Conservation (phyloP, 2,113 vertebrate genomes). For the Tenrec ecaudatus region DNA sequence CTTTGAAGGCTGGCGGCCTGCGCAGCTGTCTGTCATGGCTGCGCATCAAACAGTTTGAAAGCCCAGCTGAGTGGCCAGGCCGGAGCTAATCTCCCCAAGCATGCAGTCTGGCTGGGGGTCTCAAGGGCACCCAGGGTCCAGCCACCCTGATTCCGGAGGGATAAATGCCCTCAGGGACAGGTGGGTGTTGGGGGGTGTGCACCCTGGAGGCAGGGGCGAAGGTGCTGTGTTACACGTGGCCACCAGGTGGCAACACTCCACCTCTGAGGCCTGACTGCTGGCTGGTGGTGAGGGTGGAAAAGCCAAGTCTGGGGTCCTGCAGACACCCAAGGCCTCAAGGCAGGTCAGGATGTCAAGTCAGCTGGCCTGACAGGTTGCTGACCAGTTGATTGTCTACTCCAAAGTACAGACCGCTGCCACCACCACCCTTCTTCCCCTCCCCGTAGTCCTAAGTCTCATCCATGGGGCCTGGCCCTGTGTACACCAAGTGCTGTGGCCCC, state of each 20-base stretch:
- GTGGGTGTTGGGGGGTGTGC: neutral
- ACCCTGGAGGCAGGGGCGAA: neutral
- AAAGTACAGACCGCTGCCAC: no score
- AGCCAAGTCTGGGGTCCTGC: no score
- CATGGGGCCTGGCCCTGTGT: no score
- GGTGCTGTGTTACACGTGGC: neutral
- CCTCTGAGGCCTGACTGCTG: neutral
- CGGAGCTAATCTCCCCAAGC: slow-evolving; percentile 76
- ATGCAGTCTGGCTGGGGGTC: slow-evolving; percentile 69
- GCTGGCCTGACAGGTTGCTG: neutral
- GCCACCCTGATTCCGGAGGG: slow-evolving; percentile 15
- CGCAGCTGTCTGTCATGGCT: slow-evolving; percentile 80
- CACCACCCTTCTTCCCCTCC: no score
- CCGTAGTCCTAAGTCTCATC: no score
- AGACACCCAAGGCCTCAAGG: no score
- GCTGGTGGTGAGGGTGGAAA: no score
- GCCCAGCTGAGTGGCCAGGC: slow-evolving; percentile 73
- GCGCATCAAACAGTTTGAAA: slow-evolving; percentile 80
- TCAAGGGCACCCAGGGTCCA: slow-evolving; percentile 51
- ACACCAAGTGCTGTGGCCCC: no score
- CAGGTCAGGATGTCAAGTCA: neutral
- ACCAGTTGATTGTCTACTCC: no score
- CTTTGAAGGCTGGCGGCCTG: slow-evolving; percentile 68
- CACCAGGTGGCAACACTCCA: slow-evolving; percentile 76
- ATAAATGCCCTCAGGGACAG: slow-evolving; percentile 51